Evolutionary conservation across 2,113 vertebrate genomes (phyloP), one percentile per base, ranked within the genome.

Genomic region (Chamaea fasciata): DNA sequence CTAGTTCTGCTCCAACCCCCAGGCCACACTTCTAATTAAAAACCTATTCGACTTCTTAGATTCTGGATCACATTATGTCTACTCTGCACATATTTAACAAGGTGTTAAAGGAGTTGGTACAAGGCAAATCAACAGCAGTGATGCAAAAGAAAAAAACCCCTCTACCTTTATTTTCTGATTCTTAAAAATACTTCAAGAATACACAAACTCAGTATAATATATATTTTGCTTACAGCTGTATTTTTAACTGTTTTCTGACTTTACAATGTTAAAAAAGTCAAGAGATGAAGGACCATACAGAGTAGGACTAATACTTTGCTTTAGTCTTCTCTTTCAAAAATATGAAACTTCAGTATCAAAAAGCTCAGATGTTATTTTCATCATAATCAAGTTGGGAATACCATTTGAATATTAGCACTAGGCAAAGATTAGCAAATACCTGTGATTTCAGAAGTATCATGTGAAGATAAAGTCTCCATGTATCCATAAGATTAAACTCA

Each of bases 21-120:
- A 76, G 92, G 90, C 76, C 69, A 75, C 52, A 28, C 12, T 92
- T 83, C 31, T 90, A 86, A 93, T 89, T 94, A 92, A 75, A 95
- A 92, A 81, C 37, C 73, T 78, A 35, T 27, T 88, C 68, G 44
- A 68, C 16, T 88, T 88, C 60, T 57, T 81, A 75, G 42, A 44
- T 59, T 65, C 35, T 92, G 64, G 65, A 87, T 60, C 87, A 30
- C 4, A 13, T 75, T 81, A 27, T 57, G 41, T 84, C 68, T 71
- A 70, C 70, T 56, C 37, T 59, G 26, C 31, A 37, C 19, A 3
- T 86, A 47, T 26, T 74, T 96, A 75, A 47, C 55, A 62, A 78
- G 37, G 44, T 90, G 44, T 60, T 94, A 14, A 83, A 92, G 77
- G 17, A 70, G 17, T 68, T 68, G 33, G 60, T 81, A 33, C 14